Conservation (phyloP, 2,113 vertebrate genomes). For the Bettongia penicillata region DNA sequence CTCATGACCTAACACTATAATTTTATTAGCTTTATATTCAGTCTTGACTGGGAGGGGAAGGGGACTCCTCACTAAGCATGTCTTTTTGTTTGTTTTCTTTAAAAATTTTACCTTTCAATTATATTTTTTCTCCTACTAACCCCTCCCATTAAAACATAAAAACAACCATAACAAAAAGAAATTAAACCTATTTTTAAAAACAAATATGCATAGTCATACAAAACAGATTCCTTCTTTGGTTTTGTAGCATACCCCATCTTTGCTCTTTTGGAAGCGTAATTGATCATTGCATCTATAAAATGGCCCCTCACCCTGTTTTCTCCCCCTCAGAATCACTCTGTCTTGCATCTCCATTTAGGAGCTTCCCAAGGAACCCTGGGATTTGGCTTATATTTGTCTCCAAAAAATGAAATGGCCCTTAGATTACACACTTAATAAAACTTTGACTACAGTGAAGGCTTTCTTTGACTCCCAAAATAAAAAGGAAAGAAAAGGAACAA, state of each 20-base stretch:
- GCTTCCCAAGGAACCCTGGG: background rate
- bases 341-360: background rate
- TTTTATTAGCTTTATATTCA: background rate
- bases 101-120: background rate
- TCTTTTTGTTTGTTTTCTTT: background rate
- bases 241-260: background rate
- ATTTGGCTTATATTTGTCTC: background rate
- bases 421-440: background rate
- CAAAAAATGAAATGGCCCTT: background rate
- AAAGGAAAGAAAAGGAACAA: background rate
- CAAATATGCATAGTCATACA: background rate
- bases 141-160: background rate
- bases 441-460: background rate
- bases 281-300: background rate
- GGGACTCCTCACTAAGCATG: background rate
- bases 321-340: background rate
- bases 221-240: background rate
- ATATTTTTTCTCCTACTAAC: background rate
- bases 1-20: background rate
- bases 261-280: background rate
- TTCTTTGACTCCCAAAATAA: background rate
- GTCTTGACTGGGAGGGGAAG: background rate
- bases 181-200: background rate
- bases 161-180: background rate
- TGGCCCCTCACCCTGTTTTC: background rate